Base-by-base conservation (phyloP, 2,888 invertebrate species). In the Stictocephala bisonia region DNA sequence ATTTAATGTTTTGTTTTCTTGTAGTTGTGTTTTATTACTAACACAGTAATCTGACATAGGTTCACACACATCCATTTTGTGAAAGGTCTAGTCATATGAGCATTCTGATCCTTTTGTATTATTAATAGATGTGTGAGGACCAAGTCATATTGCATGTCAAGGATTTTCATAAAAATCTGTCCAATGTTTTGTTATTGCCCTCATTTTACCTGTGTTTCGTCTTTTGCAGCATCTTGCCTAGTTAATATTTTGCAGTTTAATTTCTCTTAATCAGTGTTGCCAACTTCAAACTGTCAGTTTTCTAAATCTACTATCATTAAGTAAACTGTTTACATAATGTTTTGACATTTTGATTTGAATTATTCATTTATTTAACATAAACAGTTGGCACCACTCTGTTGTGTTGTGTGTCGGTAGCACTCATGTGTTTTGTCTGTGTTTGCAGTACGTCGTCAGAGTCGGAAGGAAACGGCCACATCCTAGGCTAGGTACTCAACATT, bases 391-490 rank as follows among this genome's bases (percentile, higher is more conserved):
- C 68, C 53, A 64, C 50, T 70, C 68, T 27, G 4, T 50, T 74
- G 27, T 69, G 41, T 15, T 69, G 29, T 66, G 35, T 71, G 44
- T 31, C 70, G 67, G 60, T 51, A 68, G 64, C 67, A 68, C 56
- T 69, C 72, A 71, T 71, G 64, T 73, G 58, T 71, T 73, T 71
- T 68, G 64, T 56, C 73, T 77, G 73, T 78, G 74, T 92, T 88
- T 90, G 84, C 94, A 94, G 94, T 94, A 93, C 60, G 60, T 29
- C 93, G 94, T 89, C 93, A 93, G 89, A 91, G 92, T 88, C 93
- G 94, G 87, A 91, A 93, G 88, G 93, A 91, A 89, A 91, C 93
- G 89, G 89, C 88, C 88, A 90, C 89, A 88, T 90, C 90, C 86
- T 92, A 91, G 90, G 78, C 77, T 74, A 72, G 78, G 78, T 78